Percentiles rank a stretch among this genome's conserved stretches.
phyloP scores from a whole-genome alignment of 2,888 invertebrate species.

The Lathronympha strigana region DNA sequence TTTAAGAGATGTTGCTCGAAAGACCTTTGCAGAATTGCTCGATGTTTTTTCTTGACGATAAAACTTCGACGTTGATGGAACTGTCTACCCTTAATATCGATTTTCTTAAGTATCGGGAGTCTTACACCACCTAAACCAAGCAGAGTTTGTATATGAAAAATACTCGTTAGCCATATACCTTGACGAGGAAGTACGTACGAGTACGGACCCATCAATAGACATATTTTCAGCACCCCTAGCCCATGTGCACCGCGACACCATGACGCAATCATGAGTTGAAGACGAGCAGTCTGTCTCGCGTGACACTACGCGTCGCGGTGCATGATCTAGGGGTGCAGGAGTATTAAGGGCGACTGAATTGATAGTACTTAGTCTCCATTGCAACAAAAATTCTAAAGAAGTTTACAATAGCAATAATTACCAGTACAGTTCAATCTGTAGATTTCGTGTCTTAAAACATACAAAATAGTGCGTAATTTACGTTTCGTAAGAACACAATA shows the following conservation, averaged over 20 bases:
- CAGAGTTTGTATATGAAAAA: background rate
- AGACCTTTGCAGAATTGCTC: conserved; percentile 2
- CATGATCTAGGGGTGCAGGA: background rate
- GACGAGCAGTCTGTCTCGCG: background rate
- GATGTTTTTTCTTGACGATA: background rate
- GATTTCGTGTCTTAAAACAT: conserved; percentile 37
- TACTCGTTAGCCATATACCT: background rate
- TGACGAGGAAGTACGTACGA: background rate
- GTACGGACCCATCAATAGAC: background rate
- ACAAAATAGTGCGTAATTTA: conserved; percentile 35
- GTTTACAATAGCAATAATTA: conserved; percentile 36
- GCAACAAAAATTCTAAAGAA: conserved; percentile 20
- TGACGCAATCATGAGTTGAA: background rate
- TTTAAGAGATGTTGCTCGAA: conserved; percentile 4
- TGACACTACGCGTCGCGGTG: background rate
- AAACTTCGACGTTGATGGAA: background rate
- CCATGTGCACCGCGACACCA: background rate
- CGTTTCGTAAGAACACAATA: conserved; percentile 29
- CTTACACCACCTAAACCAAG: background rate
- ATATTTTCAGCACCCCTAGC: background rate
- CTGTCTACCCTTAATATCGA: background rate
- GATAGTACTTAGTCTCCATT: conserved; percentile 18
- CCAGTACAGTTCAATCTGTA: conserved; percentile 17
- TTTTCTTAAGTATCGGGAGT: background rate
- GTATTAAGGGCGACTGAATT: conserved; percentile 1